Evolutionary conservation across 2,113 vertebrate species (phyloP), one percentile per base, ranked within the genome.

Genomic region (Aleadryas rufinucha): DNA sequence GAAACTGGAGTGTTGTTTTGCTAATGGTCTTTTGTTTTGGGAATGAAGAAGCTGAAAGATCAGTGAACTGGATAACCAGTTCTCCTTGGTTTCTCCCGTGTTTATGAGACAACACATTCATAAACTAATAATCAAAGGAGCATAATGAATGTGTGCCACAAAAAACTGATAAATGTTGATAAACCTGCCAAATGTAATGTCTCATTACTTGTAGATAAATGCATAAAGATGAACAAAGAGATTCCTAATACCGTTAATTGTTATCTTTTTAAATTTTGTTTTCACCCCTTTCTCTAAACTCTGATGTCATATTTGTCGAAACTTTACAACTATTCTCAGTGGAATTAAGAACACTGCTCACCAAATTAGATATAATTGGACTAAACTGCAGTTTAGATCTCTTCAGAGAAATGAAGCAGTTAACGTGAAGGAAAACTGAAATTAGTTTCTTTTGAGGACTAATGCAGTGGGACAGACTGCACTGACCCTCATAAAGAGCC

Each of bases 341-440:
- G 70, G 90, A 94, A 74, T 87, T 94, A 83, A 68, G 86, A 88
- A 35, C 54, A 69, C 28, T 54, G 35, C 60, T 93, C 77, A 68
- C 49, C 85, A 94, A 93, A 96, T 93, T 86, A 88, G 95, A 77
- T 59, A 19, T 95, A 95, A 97, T 92, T 97, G 90, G 65, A 76
- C 89, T 85, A 86, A 94, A 94, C 54, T 91, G 57, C 2, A 5
- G 60, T 71, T 95, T 77, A 86, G 93, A 69, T 91, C 95, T 70
- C 84, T 94, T 94, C 88, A 87, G 93, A 96, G 87, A 96, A 97
- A 94, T 92, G 77, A 95, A 88, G 91, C 91, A 93, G 88, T 95
- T 95, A 93, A 96, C 71, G 80, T 71, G 74, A 85, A 63, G 63
- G 93, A 95, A 96, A 93, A 88, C 47, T 72, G 54, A 96, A 97